Base-by-base conservation (phyloP, 2,888 invertebrate species). In the Philopedon plagiatum region DNA sequence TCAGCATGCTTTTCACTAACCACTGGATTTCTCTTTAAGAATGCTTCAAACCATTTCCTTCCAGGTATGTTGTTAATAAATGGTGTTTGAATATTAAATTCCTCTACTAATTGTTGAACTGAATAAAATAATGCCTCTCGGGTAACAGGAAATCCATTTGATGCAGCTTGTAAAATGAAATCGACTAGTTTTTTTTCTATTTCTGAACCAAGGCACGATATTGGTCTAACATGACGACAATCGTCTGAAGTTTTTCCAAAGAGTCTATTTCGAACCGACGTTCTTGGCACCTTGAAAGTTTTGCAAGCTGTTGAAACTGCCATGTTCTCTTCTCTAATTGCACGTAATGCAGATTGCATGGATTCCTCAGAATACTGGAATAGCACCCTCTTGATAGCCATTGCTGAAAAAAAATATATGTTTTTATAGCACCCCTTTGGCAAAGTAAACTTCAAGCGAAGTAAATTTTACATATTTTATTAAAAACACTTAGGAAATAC, bases 211-310 rank as follows among this genome's bases (percentile, higher is more conserved):
- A 58, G 58, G 34, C 9, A 34, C 2, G 34, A 34, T 11, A n/a
- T 32, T 13, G 58, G 58, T 5, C 19, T 13, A 46, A 57, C 57
- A 5, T 18, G 4, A 7, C 57, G 57, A 13, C 57, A 57, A n/a
- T 61, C 41, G 21, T 61, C 61, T 2, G 1, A n/a, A 18, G 44
- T 61, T 46, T 61, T 44, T 7, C 61, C 61, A 19, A 5, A 7
- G 3, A 61, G 15, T 46, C 61, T 61, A 61, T 61, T 61, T 61
- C 46, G 8, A 18, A 61, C 61, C 1, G 44, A 61, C 15, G 44
- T 29, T 46, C 61, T 44, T n/a, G 61, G 44, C 2, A 61, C 46
- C 1, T 44, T 61, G 44, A 49, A 61, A 9, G 5, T 15, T 15
- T 61, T 61, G 21, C 21, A 61, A n/a, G 44, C 61, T 23, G 44